These are phyloP conservation scores for Plestiodon gilberti DNA, from an alignment of 2,113 vertebrate species.

Conservation along the genomic window DNA sequence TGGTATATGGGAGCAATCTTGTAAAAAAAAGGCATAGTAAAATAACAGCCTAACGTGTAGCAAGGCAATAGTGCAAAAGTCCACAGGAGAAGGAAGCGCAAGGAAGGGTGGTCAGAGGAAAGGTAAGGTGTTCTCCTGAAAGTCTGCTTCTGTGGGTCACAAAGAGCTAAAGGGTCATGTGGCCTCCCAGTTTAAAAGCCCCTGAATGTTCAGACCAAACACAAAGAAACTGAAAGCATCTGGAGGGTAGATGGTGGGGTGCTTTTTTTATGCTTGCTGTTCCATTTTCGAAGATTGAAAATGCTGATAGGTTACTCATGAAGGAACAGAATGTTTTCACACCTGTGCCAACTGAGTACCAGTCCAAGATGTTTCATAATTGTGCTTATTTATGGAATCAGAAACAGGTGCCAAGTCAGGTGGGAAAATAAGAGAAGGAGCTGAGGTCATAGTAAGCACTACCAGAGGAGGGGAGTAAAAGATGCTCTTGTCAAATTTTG, in stretches of 20 bases:
- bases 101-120: background rate
- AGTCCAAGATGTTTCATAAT: conserved; percentile 35
- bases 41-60: background rate
- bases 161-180: conserved; percentile 12
- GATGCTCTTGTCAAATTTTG: conserved; percentile 34
- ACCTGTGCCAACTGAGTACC: conserved; percentile 43
- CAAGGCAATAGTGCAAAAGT: background rate
- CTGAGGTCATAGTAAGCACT: conserved; percentile 48
- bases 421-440: conserved; percentile 57
- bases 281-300: conserved; percentile 39
- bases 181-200: conserved; percentile 11
- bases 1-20: background rate
- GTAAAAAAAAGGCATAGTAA: background rate
- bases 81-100: background rate
- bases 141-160: background rate
- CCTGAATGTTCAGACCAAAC: conserved; percentile 20
- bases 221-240: conserved; percentile 34
- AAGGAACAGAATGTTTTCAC: conserved; percentile 61
- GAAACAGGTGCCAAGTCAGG: conserved; percentile 60
- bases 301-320: conserved; percentile 11
- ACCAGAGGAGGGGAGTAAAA: conserved; percentile 34
- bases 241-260: background rate
- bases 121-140: conserved; percentile 8
- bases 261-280: background rate
- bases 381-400: conserved; percentile 44